Conservation (phyloP, 2,888 invertebrate species). For the Cryptocephalus moraei region DNA sequence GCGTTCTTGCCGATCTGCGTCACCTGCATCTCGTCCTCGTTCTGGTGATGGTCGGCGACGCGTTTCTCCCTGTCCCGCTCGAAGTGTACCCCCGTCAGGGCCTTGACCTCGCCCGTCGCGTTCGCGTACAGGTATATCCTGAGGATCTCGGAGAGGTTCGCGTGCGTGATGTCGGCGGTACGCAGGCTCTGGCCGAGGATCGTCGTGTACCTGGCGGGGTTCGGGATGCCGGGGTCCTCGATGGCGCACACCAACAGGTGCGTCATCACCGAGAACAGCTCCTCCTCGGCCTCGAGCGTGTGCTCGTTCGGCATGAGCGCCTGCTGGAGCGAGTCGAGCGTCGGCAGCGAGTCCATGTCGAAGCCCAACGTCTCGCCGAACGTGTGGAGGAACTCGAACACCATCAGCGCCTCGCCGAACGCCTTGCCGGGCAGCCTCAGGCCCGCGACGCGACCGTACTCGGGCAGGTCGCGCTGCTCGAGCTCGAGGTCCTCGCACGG, state of each 20-base stretch:
- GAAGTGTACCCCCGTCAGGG: constrained; percentile 68
- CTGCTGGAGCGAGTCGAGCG: constrained; percentile 75
- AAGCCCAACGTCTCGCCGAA: constrained; percentile 92
- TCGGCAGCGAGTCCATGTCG: constrained; percentile 80
- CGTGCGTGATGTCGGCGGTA: constrained; percentile 81
- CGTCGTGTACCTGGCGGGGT: constrained; percentile 81
- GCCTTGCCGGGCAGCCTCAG: constrained; percentile 68
- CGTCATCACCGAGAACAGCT: constrained; percentile 77
- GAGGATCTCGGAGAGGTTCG: constrained; percentile 84
- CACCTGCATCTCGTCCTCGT: constrained; percentile 54
- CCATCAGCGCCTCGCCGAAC: constrained; percentile 86
- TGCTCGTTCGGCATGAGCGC: constrained; percentile 64
- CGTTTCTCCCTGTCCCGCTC: constrained; percentile 72
- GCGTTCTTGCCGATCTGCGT: constrained; percentile 65
- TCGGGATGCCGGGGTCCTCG: constrained; percentile 87
- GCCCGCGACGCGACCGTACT: constrained; percentile 60
- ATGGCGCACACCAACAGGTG: constrained; percentile 86
- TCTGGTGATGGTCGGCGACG: constrained; percentile 75
- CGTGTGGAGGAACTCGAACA: constrained; percentile 94
- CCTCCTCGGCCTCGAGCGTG: constrained; percentile 73
- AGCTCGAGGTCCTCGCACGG: constrained; percentile 88
- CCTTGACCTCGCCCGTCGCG: constrained; percentile 77
- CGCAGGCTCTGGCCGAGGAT: constrained; percentile 82
- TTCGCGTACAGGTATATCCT: constrained; percentile 86
- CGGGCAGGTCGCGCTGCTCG: constrained; percentile 62